A percentile compares a stretch with the other conserved stretches of the same genome.
Conservation (phyloP, 2,888 invertebrate species). For the Ypsolopha scabrella region DNA sequence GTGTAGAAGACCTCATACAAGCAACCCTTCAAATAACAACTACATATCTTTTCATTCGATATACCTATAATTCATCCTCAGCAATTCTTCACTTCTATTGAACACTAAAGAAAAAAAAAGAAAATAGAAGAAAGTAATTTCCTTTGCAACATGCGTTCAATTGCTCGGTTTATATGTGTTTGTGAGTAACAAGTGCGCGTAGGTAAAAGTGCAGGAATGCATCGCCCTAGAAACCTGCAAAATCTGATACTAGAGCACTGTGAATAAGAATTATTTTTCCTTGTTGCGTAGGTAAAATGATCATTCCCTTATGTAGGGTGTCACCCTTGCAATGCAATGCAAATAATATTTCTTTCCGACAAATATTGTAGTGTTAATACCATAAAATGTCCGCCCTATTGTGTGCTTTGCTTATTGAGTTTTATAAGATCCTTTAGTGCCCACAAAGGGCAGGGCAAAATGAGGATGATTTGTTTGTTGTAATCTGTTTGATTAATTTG, state of each 20-base stretch:
- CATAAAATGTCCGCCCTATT: conserved; percentile 50
- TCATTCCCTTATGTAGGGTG: conserved; percentile 16
- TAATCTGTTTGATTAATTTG: too few species aligned
- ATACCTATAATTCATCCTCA: too few species aligned
- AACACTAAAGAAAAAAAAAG: too few species aligned
- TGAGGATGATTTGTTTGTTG: not conserved
- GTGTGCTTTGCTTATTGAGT: conserved; percentile 47
- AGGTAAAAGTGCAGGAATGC: conserved; percentile 43
- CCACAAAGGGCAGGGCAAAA: conserved; percentile 28
- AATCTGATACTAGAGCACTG: too few species aligned
- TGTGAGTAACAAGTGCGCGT: conserved; percentile 7
- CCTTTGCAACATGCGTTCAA: not conserved
- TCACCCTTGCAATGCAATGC: conserved; percentile 49
- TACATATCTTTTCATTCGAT: too few species aligned
- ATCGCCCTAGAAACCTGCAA: conserved; percentile 16
- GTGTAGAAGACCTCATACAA: too few species aligned
- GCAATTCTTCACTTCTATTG: too few species aligned
- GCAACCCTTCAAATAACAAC: too few species aligned
- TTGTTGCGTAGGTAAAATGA: not conserved
- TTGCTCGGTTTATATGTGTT: conserved; percentile 14
- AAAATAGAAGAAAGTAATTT: too few species aligned
- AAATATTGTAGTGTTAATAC: conserved; percentile 62
- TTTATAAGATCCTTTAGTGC: conserved; percentile 55
- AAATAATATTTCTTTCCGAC: conserved; percentile 63
- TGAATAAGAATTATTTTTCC: too few species aligned